Evolutionary conservation across 2,113 vertebrate genomes (phyloP).

Genomic region (Aptenodytes forsteri): DNA sequence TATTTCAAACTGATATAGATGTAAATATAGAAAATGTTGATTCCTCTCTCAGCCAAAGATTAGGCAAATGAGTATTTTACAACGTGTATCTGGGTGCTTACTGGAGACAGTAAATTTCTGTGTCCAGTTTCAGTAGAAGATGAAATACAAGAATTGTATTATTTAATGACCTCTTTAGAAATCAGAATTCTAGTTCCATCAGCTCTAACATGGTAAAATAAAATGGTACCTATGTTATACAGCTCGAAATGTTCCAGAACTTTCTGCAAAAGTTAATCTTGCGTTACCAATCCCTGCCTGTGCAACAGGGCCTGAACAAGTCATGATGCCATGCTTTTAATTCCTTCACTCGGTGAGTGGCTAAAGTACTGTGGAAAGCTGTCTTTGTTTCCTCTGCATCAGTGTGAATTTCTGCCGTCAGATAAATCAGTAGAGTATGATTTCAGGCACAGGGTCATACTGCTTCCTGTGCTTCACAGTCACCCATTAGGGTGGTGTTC

Average conservation of each 20-base stretch:
- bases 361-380: neutral
- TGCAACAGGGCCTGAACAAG: neutral
- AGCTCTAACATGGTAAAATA: neutral
- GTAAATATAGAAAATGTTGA: neutral
- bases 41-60: neutral
- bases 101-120: neutral
- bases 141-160: neutral
- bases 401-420: neutral
- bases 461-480: neutral
- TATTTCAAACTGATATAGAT: neutral
- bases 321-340: neutral
- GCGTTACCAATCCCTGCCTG: neutral
- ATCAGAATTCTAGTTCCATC: neutral
- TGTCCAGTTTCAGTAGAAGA: neutral
- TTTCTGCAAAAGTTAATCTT: neutral
- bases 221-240: neutral
- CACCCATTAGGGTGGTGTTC: neutral
- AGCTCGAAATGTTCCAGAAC: neutral
- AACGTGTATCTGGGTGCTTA: neutral
- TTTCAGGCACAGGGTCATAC: neutral
- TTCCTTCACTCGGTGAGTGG: neutral
- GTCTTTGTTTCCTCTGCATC: neutral
- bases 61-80: neutral
- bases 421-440: neutral
- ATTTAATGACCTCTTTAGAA: neutral